Percentiles rank a stretch among this genome's conserved stretches.
phyloP scores from a whole-genome alignment of 1,140 invertebrate genomes.

The Drosophila santomea region DNA sequence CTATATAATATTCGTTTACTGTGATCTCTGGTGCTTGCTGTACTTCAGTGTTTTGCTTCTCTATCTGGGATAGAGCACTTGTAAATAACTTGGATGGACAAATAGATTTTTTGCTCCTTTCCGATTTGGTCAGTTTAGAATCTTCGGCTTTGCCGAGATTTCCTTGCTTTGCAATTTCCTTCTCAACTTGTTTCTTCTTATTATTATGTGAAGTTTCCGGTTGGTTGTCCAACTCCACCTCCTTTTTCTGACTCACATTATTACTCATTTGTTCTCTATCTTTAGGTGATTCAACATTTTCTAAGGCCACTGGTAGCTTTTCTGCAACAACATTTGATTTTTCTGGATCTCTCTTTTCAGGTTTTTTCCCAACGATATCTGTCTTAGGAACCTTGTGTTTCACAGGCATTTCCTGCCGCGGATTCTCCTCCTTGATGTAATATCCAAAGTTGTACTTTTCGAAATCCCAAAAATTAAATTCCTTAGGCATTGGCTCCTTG shows the following conservation, averaged over 20 bases:
- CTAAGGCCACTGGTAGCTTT: neutral
- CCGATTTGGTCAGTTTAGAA: neutral
- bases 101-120: too few species aligned
- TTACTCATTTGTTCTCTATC: neutral
- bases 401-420: constrained; percentile 4
- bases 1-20: neutral
- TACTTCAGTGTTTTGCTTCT: neutral
- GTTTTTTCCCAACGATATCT: too few species aligned
- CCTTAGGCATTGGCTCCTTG: constrained; percentile 37
- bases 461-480: constrained; percentile 66
- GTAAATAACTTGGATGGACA: neutral
- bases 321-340: neutral
- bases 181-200: neutral
- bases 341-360: neutral
- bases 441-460: constrained; percentile 54
- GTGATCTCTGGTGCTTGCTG: constrained; percentile 5
- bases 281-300: neutral
- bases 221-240: neutral
- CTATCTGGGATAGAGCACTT: neutral
- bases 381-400: neutral
- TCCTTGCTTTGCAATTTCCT: neutral
- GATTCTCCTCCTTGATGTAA: constrained; percentile 14
- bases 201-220: neutral
- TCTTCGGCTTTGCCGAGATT: neutral
- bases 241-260: neutral